phyloP scores from a whole-genome alignment of 2,113 vertebrate species.

The Esox niger region DNA sequence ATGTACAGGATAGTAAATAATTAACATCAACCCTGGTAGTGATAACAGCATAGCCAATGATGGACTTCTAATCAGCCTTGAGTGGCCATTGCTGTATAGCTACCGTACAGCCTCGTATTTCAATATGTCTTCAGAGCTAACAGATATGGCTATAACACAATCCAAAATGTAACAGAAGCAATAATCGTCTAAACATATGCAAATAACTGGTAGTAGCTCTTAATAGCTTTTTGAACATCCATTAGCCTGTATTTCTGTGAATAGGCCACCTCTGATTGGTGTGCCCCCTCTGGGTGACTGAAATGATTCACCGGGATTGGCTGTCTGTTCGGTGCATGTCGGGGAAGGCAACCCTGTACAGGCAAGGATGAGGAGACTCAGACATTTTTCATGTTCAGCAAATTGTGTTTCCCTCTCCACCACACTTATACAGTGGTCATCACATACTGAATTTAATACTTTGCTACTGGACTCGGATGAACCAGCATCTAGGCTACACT shows the following conservation, averaged over 20 bases:
- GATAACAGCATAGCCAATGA: neutral
- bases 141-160: neutral
- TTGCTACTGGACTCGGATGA: neutral
- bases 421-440: neutral
- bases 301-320: constrained; percentile 46
- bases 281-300: constrained; percentile 31
- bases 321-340: constrained; percentile 35
- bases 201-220: neutral
- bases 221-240: neutral
- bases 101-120: neutral
- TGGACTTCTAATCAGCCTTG: neutral
- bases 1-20: too few species aligned
- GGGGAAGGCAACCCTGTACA: constrained; percentile 32
- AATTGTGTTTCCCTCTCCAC: constrained; percentile 5
- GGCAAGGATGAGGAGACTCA: constrained; percentile 23
- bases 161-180: too few species aligned
- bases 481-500: neutral
- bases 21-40: neutral
- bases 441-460: neutral
- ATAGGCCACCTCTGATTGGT: constrained; percentile 21
- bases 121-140: neutral
- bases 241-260: neutral
- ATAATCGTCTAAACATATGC: too few species aligned
- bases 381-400: constrained; percentile 6
- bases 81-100: neutral